phyloP scores from a whole-genome alignment of 2,888 invertebrate species.

The Clitarchus hookeri region DNA sequence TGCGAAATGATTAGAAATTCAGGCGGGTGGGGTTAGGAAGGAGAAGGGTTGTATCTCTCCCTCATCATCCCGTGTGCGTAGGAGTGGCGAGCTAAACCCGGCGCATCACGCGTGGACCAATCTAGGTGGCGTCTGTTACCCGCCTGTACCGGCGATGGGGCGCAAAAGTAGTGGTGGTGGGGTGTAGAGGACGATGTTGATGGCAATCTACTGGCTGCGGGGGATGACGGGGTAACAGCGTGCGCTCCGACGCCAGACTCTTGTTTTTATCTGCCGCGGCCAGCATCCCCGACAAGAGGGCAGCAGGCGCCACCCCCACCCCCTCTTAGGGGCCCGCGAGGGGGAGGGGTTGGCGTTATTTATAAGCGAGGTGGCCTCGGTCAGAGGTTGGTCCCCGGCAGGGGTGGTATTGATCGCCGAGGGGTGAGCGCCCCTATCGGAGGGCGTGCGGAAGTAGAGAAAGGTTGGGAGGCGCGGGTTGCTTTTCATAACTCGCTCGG shows the following conservation, averaged over 20 bases:
- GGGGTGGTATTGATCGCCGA: slow-evolving; percentile 1
- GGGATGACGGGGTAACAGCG: neutral
- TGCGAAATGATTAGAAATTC: too few species aligned
- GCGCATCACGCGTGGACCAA: too few species aligned
- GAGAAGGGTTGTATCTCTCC: too few species aligned
- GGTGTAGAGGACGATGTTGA: neutral
- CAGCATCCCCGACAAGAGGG: neutral
- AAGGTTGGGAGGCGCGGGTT: neutral
- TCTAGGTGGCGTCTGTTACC: too few species aligned
- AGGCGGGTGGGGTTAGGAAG: too few species aligned
- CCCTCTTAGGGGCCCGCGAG: neutral
- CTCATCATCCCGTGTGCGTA: too few species aligned
- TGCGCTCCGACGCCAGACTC: neutral
- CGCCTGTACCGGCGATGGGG: too few species aligned
- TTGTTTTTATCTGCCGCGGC: slow-evolving; percentile 7
- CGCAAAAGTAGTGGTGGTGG: neutral
- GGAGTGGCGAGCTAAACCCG: too few species aligned
- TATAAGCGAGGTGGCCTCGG: neutral
- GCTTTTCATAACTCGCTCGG: slow-evolving; percentile 14
- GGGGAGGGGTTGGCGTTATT: neutral
- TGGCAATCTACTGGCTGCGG: neutral
- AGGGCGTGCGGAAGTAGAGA: neutral
- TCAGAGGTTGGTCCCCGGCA: neutral
- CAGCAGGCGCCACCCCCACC: neutral
- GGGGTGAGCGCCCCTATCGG: neutral